Evolutionary conservation across 2,888 invertebrate genomes (phyloP).

Genomic region (Diaperis boleti): DNA sequence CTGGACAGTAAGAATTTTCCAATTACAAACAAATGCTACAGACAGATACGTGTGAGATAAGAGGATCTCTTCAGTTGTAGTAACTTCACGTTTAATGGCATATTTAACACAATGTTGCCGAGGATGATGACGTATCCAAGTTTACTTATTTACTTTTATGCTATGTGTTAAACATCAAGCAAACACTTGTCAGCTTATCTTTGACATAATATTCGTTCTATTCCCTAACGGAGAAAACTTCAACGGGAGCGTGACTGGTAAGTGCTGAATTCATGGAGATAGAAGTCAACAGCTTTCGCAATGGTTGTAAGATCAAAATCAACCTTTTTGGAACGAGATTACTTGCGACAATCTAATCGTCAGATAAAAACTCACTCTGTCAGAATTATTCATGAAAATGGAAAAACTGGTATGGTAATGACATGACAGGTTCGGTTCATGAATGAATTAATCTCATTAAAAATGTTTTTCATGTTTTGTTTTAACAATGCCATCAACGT

Average conservation of each 20-base stretch:
- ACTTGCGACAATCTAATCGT: background rate
- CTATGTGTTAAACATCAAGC: constrained; percentile 38
- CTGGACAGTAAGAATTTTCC: background rate
- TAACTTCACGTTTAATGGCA: too few species aligned
- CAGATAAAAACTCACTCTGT: background rate
- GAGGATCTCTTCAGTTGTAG: too few species aligned
- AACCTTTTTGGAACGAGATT: background rate
- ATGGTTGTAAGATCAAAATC: background rate
- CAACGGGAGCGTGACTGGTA: background rate
- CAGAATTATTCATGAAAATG: too few species aligned
- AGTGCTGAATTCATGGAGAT: background rate
- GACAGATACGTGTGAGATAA: too few species aligned
- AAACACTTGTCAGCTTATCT: constrained; percentile 38
- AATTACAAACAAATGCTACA: background rate
- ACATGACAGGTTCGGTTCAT: too few species aligned
- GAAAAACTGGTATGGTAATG: too few species aligned
- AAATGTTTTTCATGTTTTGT: too few species aligned
- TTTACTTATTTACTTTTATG: constrained; percentile 40
- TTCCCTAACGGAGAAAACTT: constrained; percentile 1
- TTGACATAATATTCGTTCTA: constrained; percentile 34
- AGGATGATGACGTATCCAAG: constrained; percentile 31
- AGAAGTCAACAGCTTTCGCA: background rate
- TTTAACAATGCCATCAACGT: too few species aligned
- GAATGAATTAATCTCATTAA: too few species aligned
- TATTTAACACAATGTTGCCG: constrained; percentile 26